Conservation (phyloP, 2,113 vertebrate genomes). For the Tretioscincus oriximinensis region DNA sequence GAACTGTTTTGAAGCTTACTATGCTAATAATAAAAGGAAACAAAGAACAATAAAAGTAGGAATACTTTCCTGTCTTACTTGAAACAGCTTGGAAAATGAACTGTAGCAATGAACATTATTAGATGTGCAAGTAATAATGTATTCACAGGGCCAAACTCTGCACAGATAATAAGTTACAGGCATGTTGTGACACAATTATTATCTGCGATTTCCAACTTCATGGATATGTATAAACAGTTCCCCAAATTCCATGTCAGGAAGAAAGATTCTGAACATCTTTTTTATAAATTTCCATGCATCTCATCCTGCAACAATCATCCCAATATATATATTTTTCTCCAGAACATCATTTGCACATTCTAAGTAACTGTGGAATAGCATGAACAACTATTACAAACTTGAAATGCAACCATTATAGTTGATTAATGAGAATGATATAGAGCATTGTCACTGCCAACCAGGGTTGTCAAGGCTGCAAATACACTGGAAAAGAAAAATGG, state of each 20-base stretch:
- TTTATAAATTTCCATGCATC: neutral
- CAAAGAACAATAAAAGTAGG: conserved; percentile 54
- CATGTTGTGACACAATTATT: conserved; percentile 67
- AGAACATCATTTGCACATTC: conserved; percentile 60
- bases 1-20: conserved; percentile 52
- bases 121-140: conserved; percentile 68
- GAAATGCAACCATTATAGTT: conserved; percentile 54
- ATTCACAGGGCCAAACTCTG: conserved; percentile 62
- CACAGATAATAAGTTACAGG: conserved; percentile 67
- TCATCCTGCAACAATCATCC: too few species aligned
- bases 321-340: conserved; percentile 19
- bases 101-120: conserved; percentile 54
- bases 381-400: conserved; percentile 62
- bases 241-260: conserved; percentile 26
- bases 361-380: conserved; percentile 57
- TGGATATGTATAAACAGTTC: conserved; percentile 44
- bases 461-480: conserved; percentile 30
- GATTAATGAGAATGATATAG: conserved; percentile 58
- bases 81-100: conserved; percentile 57
- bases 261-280: conserved; percentile 36
- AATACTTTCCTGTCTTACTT: conserved; percentile 49
- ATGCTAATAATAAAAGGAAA: conserved; percentile 48
- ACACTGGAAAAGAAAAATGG: conserved; percentile 45
- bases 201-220: conserved; percentile 58
- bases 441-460: conserved; percentile 38